These are phyloP conservation scores for Ctenosaura bakeri DNA, from an alignment of 2,797 vertebrate genomes.

Conservation along the genomic window DNA sequence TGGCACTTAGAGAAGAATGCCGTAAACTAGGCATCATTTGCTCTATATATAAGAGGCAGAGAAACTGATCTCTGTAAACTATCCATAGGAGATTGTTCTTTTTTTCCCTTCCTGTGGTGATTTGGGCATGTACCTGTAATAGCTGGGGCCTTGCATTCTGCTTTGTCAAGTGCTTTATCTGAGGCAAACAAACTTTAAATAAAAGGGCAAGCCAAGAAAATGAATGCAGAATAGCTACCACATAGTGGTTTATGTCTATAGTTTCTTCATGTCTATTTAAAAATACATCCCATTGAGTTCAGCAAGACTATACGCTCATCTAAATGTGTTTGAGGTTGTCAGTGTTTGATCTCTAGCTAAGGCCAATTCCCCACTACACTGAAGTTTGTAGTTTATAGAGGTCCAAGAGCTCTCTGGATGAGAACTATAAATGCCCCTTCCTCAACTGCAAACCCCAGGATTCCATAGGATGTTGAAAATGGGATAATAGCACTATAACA, in stretches of 20 bases:
- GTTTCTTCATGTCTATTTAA: background rate
- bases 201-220: background rate
- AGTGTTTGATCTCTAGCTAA: conserved; percentile 32
- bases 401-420: too few species aligned
- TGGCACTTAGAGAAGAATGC: conserved; percentile 22
- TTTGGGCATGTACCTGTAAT: background rate
- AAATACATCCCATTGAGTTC: too few species aligned
- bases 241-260: conserved; percentile 5
- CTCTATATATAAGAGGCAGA: background rate
- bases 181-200: background rate
- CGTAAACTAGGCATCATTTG: conserved; percentile 3
- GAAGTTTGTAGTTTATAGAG: too few species aligned
- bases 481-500: too few species aligned
- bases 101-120: background rate
- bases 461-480: too few species aligned
- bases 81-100: background rate
- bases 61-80: background rate
- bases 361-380: too few species aligned
- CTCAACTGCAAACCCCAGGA: too few species aligned
- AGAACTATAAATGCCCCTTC: too few species aligned
- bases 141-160: background rate
- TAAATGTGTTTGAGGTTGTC: background rate
- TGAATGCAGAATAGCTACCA: background rate
- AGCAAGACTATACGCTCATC: too few species aligned
- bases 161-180: conserved; percentile 28